Percentiles rank a stretch among this genome's conserved stretches.
Evolutionary conservation across 2,113 vertebrate genomes (phyloP).

Genomic region (Mormyrus iriodes): DNA sequence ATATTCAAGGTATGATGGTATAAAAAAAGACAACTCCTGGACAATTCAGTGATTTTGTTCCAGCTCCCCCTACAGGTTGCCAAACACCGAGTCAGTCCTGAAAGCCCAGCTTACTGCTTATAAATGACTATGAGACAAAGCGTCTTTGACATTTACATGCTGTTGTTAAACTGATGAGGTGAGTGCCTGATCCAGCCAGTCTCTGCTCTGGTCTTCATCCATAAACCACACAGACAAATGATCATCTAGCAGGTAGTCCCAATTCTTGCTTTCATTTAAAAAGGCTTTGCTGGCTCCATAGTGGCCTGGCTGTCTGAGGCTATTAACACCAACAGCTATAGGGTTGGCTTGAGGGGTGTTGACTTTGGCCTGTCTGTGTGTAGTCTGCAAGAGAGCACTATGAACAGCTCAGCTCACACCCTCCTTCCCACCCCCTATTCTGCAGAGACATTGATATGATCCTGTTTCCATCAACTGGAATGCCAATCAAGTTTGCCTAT

Average conservation of each 20-base stretch:
- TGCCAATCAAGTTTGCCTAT: neutral
- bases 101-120: neutral
- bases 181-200: neutral
- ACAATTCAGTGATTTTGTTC: neutral
- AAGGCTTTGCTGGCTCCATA: neutral
- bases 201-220: neutral
- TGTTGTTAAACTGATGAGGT: neutral
- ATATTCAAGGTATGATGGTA: neutral
- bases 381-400: neutral
- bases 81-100: neutral
- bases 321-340: neutral
- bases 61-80: neutral
- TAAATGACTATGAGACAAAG: neutral
- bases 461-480: neutral
- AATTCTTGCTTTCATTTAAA: neutral
- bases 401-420: neutral
- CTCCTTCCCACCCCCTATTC: neutral
- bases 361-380: neutral
- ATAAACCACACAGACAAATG: neutral
- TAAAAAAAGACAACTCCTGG: neutral
- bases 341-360: neutral
- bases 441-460: neutral
- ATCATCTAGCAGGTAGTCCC: neutral
- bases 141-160: neutral
- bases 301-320: neutral